These are phyloP conservation scores for Coenonympha glycerion DNA, from an alignment of 2,888 invertebrate species.

Conservation along the genomic window DNA sequence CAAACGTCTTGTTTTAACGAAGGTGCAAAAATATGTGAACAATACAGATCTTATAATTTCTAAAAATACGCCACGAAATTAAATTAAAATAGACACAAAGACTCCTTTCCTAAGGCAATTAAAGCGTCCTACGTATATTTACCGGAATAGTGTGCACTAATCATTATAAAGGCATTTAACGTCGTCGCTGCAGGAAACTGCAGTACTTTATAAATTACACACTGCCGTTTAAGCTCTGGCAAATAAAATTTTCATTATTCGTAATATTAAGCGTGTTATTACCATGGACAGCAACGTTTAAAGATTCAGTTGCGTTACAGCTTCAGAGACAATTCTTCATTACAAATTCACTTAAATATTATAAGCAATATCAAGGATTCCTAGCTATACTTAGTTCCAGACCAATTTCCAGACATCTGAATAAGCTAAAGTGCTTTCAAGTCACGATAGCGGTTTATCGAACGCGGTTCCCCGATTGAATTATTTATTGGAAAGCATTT, in stretches of 20 bases:
- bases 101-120: slow-evolving; percentile 37
- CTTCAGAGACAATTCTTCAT: too few relatives aligned
- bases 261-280: too few relatives aligned
- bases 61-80: not conserved
- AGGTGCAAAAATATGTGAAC: too few relatives aligned
- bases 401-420: not conserved
- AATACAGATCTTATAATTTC: not conserved
- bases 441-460: slow-evolving; percentile 48
- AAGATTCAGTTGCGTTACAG: not conserved
- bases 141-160: slow-evolving; percentile 46
- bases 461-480: slow-evolving; percentile 46
- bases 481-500: slow-evolving; percentile 46
- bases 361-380: too few relatives aligned
- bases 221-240: not conserved
- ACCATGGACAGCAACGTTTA: not conserved
- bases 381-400: slow-evolving; percentile 11
- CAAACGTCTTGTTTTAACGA: too few relatives aligned
- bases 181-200: not conserved
- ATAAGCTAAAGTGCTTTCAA: slow-evolving; percentile 42
- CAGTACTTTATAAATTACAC: slow-evolving; percentile 1
- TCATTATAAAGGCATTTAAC: slow-evolving; percentile 13
- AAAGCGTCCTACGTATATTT: slow-evolving; percentile 51
- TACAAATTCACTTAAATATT: slow-evolving; percentile 39
- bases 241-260: not conserved
- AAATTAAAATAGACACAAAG: slow-evolving; percentile 23